phyloP scores from a whole-genome alignment of 2,113 vertebrate genomes.

The Macaca mulatta region DNA sequence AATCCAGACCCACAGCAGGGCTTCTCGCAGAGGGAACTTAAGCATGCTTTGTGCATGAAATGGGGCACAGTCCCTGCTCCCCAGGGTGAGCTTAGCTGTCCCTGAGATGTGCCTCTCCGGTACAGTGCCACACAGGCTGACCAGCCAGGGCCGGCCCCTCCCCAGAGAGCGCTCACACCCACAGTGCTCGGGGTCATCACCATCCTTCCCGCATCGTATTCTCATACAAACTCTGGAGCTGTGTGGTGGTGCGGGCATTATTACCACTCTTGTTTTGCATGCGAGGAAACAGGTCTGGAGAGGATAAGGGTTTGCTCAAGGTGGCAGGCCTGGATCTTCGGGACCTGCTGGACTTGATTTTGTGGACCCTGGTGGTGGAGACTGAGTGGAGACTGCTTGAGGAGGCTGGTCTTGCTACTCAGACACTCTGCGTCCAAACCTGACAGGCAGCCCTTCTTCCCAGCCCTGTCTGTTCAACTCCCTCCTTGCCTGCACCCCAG shows the following conservation, averaged over 20 bases:
- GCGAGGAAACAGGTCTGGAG: neutral
- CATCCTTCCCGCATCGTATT: neutral
- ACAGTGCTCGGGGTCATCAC: neutral
- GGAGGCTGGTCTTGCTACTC: neutral
- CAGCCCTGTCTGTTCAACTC: neutral
- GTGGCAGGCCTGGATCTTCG: neutral
- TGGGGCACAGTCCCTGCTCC: neutral
- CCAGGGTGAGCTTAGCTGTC: neutral
- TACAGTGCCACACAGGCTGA: neutral
- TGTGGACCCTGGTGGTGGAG: neutral
- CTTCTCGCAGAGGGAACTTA: too few species aligned
- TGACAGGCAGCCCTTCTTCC: neutral
- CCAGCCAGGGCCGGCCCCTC: neutral
- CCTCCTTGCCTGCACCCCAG: neutral
- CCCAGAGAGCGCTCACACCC: too few species aligned
- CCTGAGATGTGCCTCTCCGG: neutral
- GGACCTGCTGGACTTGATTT: neutral
- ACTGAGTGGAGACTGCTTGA: too few species aligned
- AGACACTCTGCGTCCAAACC: accelerated
- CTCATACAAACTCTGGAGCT: neutral
- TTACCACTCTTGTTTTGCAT: neutral
- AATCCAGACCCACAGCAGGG: neutral
- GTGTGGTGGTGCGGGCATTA: accelerated
- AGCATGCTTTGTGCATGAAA: neutral
- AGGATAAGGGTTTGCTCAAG: neutral